Percentiles rank a stretch among this genome's conserved stretches.
Conservation (phyloP, 2,888 invertebrate species). For the Phasia obesa region DNA sequence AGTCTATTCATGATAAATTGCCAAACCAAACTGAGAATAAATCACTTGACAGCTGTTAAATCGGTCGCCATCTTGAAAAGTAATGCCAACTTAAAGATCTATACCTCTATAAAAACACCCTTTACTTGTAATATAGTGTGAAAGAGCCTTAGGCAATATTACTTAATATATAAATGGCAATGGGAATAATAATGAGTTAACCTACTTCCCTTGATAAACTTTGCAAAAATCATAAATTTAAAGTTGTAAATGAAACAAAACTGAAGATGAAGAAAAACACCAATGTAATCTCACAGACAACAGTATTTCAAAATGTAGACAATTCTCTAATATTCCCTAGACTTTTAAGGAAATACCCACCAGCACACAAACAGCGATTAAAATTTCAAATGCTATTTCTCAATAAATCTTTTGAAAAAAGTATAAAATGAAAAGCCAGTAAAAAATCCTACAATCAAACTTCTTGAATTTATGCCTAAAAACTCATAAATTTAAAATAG, state of each 20-base stretch:
- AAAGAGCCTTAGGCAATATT: too few species aligned
- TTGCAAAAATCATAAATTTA: conserved; percentile 51
- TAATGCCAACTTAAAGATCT: too few species aligned
- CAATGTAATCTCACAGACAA: conserved; percentile 19
- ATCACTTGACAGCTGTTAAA: too few species aligned
- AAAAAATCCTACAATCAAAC: not conserved
- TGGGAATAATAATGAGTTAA: too few species aligned
- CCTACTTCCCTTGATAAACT: not conserved
- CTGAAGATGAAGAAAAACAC: not conserved
- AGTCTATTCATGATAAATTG: too few species aligned
- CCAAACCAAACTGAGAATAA: too few species aligned
- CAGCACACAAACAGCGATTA: conserved; percentile 19
- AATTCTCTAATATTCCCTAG: not conserved
- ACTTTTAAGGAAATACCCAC: not conserved
- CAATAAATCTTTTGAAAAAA: conserved; percentile 30
- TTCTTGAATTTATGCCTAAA: conserved; percentile 1
- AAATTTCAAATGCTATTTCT: conserved; percentile 26
- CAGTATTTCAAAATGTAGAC: conserved; percentile 3
- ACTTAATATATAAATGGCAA: too few species aligned
- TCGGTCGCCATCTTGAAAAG: too few species aligned
- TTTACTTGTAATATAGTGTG: too few species aligned
- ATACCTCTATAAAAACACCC: too few species aligned
- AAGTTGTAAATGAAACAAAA: conserved; percentile 32
- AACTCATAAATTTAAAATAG: conserved; percentile 17
- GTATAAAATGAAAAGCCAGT: not conserved